Base-by-base conservation (phyloP, 53 echinoderm and acorn worm genomes). In the Patiria pectinifera region DNA sequence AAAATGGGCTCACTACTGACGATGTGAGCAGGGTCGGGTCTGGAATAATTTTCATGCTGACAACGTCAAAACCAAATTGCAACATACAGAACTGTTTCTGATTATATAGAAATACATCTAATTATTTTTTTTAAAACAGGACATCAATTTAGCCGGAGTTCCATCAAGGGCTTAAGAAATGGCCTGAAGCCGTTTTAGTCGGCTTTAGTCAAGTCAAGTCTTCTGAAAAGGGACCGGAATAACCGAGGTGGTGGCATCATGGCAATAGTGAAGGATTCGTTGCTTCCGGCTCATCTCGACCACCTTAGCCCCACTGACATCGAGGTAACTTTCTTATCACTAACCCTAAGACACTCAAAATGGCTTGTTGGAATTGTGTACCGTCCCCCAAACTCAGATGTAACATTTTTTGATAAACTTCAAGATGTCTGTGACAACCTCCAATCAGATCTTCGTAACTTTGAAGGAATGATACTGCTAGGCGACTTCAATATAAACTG, bases 401-500 rank as follows among this genome's bases (percentile, higher is more conserved):
- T 6, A 13, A 63, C 12, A 66, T 6, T 84, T 84, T 44, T 66
- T 84, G 84, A 84, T 14, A 84, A 84, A 63, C 84, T 84, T 4
- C 84, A 84, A 19, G 69, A 84, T 18, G 35, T 69, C 15, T 69
- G 3, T 84, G 84, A 84, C 45, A 59, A 9, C 26, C 23, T 84
- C 63, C 63, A 77, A 77, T 10, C 60, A 8, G 44, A 45, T 66
- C 69, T 84, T 62, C 43, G 15, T 35, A 69, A 44, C 45, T 84
- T 66, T 84, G 84, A 84, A 69, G 84, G 84, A 11, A 8, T 84
- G 19, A 69, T 84, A 9, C 15, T 84, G 35, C 24, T 83, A 59
- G 83, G 83, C 2, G 83, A 83, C 84, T 84, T 84, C 69, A 84
- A 84, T 69, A 5, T 84, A 84, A 84, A 84, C 35, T 84, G 84